Percentiles rank a stretch among this genome's conserved stretches.
phyloP scores from a whole-genome alignment of 2,888 invertebrate species.

The Pseudoips prasinana region DNA sequence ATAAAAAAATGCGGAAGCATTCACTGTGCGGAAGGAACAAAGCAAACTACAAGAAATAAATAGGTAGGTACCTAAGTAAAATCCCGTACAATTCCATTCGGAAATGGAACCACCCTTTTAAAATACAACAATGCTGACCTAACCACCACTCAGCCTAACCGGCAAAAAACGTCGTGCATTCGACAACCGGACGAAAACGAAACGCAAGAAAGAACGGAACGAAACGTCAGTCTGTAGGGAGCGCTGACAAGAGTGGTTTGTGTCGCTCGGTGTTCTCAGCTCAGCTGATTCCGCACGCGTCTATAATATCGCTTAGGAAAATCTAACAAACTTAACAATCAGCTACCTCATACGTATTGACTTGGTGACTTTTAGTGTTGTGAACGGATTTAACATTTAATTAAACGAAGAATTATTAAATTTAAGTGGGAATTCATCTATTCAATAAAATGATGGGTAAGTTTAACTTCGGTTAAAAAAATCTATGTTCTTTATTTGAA shows the following conservation, averaged over 20 bases:
- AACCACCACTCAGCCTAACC: slow-evolving; percentile 29
- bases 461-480: slow-evolving; percentile 23
- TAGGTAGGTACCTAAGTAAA: neutral
- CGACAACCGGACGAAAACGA: slow-evolving; percentile 39
- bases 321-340: slow-evolving; percentile 33
- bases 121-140: slow-evolving; percentile 38
- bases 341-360: slow-evolving; percentile 39
- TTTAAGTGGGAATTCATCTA: slow-evolving; percentile 37
- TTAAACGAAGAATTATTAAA: slow-evolving; percentile 24
- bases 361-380: slow-evolving; percentile 46
- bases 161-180: slow-evolving; percentile 35
- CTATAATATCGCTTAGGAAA: slow-evolving; percentile 40
- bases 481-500: too few relatives aligned
- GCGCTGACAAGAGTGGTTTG: slow-evolving; percentile 45
- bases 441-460: slow-evolving; percentile 54
- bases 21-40: neutral
- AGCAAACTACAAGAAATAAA: slow-evolving; percentile 2
- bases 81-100: slow-evolving; percentile 6
- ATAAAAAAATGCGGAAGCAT: too few relatives aligned
- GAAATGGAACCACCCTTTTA: slow-evolving; percentile 29
- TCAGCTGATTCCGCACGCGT: slow-evolving; percentile 67
- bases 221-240: slow-evolving; percentile 60
- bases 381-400: slow-evolving; percentile 29
- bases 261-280: slow-evolving; percentile 36
- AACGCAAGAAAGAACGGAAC: slow-evolving; percentile 31